These are phyloP conservation scores for Drosophila malerkotliana DNA, from an alignment of 1,140 invertebrate species.

Conservation along the genomic window DNA sequence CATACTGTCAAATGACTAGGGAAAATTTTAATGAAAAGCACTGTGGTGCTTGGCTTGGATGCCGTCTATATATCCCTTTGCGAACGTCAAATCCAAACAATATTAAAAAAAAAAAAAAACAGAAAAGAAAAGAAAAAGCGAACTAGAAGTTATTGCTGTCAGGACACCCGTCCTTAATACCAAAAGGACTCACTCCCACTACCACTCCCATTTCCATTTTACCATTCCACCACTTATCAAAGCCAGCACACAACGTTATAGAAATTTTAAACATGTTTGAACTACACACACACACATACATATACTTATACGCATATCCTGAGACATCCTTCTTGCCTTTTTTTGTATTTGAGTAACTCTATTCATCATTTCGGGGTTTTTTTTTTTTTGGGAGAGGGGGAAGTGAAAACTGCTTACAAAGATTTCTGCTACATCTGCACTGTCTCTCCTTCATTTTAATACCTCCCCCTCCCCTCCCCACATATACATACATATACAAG, in stretches of 20 bases:
- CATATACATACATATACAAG: slow-evolving; percentile 35
- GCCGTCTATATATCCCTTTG: neutral
- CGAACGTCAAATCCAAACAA: slow-evolving; percentile 59
- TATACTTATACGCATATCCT: slow-evolving; percentile 1
- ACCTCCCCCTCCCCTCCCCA: slow-evolving; percentile 28
- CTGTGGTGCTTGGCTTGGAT: neutral
- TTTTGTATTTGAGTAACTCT: slow-evolving; percentile 77
- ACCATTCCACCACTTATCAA: slow-evolving; percentile 17
- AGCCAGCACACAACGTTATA: slow-evolving; percentile 61
- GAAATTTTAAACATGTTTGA: slow-evolving; percentile 79
- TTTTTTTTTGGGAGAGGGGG: slow-evolving; percentile 17
- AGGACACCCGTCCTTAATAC: neutral
- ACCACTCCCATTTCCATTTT: neutral
- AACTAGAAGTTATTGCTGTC: slow-evolving; percentile 73
- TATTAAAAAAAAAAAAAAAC: slow-evolving; percentile 57
- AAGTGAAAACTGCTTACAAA: slow-evolving; percentile 81
- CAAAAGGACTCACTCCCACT: neutral
- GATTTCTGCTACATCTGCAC: slow-evolving; percentile 63
- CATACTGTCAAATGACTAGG: slow-evolving; percentile 66
- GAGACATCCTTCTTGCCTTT: slow-evolving; percentile 29
- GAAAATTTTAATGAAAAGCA: slow-evolving; percentile 74
- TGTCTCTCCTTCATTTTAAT: slow-evolving; percentile 43
- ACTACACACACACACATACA: slow-evolving; percentile 49
- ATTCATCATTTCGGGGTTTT: slow-evolving; percentile 70
- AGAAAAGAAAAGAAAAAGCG: slow-evolving; percentile 8